These are phyloP conservation scores for Colius striatus DNA, from an alignment of 2,113 vertebrate genomes.

Conservation along the genomic window DNA sequence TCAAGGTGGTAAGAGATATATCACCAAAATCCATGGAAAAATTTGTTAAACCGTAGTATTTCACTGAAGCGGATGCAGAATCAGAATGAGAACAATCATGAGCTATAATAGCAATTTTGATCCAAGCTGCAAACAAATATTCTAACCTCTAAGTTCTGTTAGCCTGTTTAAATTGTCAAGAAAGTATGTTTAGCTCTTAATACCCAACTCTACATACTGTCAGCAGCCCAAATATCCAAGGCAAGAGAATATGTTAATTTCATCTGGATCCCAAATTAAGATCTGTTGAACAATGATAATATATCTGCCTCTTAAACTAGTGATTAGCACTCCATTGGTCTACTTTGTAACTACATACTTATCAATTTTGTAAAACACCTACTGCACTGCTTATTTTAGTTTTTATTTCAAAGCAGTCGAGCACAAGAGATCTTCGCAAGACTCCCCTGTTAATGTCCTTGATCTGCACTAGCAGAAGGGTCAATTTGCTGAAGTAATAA, in stretches of 20 bases:
- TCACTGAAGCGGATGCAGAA: background rate
- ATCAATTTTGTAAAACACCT: background rate
- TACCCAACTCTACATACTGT: background rate
- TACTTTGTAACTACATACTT: background rate
- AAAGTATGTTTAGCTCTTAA: background rate
- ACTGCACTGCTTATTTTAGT: background rate
- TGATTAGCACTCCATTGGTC: background rate
- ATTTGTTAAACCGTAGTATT: background rate
- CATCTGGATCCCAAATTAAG: background rate
- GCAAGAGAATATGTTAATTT: background rate
- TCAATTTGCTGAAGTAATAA: slow-evolving; percentile 33
- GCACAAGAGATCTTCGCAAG: background rate
- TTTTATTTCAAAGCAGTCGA: slow-evolving; percentile 25
- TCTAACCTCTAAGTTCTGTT: background rate
- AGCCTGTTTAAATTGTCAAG: background rate
- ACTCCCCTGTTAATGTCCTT: background rate
- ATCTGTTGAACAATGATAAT: background rate
- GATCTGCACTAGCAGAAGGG: slow-evolving; percentile 20
- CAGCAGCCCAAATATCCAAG: background rate
- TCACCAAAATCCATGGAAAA: background rate
- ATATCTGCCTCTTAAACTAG: background rate
- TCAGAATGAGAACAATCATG: background rate
- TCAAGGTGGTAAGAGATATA: background rate
- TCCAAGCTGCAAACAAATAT: background rate
- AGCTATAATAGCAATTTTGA: background rate